Conservation (phyloP, 2,888 invertebrate genomes). For the Tyria jacobaeae region DNA sequence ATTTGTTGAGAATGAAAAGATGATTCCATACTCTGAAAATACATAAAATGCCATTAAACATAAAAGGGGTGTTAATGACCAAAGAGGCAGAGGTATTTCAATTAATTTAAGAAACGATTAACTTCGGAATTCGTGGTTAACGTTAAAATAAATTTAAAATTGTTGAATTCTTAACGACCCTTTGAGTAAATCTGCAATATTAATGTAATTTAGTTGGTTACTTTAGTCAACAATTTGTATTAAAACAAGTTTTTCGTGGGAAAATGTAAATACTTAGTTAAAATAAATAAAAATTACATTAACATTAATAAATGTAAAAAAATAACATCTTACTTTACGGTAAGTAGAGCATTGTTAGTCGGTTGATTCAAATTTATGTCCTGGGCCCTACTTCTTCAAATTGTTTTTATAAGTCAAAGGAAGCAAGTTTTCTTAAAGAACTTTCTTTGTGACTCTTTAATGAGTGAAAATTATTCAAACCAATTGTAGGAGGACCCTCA, state of each 20-base stretch:
- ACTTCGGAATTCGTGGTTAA: conserved; percentile 35
- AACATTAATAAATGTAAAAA: no score
- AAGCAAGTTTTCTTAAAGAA: conserved; percentile 8
- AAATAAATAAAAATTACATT: no score
- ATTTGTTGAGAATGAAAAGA: conserved; percentile 2
- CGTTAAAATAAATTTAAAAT: conserved; percentile 34
- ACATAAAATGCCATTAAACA: conserved; percentile 7
- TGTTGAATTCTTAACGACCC: conserved; percentile 23
- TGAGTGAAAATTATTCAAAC: conserved; percentile 18
- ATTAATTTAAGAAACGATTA: conserved; percentile 53
- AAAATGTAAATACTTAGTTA: no score
- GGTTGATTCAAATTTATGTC: background rate
- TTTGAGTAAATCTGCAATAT: conserved; percentile 5
- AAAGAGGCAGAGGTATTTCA: conserved; percentile 41
- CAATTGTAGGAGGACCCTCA: conserved; percentile 8
- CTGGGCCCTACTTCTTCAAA: background rate
- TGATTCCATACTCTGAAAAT: no score
- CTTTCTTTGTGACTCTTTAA: conserved; percentile 14
- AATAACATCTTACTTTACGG: no score
- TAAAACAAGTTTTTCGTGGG: no score
- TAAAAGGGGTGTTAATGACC: conserved; percentile 40
- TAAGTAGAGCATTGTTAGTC: no score
- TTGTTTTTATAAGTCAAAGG: conserved; percentile 5
- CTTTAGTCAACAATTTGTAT: no score
- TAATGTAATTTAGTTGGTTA: background rate